Evolutionary conservation across 2,797 vertebrate genomes (phyloP).

Genomic region (Calcarius lapponicus): DNA sequence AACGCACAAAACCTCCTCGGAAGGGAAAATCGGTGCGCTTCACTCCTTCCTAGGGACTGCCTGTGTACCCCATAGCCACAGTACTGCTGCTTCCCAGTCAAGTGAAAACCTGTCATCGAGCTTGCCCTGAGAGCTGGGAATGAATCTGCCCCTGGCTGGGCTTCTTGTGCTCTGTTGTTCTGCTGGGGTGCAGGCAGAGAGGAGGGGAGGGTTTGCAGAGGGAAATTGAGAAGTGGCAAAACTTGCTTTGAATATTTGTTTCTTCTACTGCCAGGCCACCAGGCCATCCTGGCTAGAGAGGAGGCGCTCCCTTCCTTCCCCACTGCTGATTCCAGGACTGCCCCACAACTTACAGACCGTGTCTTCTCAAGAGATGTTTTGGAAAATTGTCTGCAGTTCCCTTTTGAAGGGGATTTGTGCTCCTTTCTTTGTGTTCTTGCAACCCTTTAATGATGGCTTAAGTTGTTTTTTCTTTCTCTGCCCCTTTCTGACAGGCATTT

Average conservation of each 20-base stretch:
- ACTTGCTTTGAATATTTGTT: not conserved
- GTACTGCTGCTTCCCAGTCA: not conserved
- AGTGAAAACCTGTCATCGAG: not conserved
- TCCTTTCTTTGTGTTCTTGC: not conserved
- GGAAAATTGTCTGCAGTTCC: not conserved
- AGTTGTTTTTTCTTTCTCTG: not conserved
- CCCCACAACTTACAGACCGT: not conserved
- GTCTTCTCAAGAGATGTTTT: not conserved
- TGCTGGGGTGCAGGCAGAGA: not conserved
- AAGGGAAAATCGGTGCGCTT: not conserved
- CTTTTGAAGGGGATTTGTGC: not conserved
- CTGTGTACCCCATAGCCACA: fast-evolving
- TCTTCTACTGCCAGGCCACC: fast-evolving
- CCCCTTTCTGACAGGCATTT: not conserved
- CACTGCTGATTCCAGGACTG: not conserved
- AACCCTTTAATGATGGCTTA: not conserved
- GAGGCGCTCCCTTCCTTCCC: not conserved
- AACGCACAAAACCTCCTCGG: not conserved
- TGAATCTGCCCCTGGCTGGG: not conserved
- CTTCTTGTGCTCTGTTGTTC: not conserved
- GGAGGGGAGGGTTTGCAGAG: not conserved
- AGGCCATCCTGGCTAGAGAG: not conserved
- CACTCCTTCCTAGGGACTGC: fast-evolving
- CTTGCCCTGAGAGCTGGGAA: not conserved
- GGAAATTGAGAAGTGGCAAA: not conserved